Evolutionary conservation across 2,797 vertebrate species (phyloP), one percentile per base, ranked within the genome.

Genomic region (Acestrorhynchus altus): DNA sequence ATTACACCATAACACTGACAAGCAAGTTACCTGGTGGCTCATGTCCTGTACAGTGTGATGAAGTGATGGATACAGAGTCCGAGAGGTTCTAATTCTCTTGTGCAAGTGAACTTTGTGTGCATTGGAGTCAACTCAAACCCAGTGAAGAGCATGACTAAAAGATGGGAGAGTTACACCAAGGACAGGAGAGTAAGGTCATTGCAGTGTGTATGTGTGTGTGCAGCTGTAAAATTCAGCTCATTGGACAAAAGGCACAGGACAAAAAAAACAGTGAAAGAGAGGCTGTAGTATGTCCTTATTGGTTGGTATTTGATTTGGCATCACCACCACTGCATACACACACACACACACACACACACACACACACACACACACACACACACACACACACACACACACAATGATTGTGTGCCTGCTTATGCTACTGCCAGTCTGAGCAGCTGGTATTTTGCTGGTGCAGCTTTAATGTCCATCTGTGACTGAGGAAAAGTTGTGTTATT

Each of bases 391-490:
- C 42, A 76, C 61, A 72, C 28, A 76, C 42, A 72, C 63, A 44
- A 49, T 47, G 61, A 72, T 75, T 72, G 35, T 46, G 31, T 70
- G 81, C 16, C 51, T 71, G 61, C 47, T 42, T 64, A 56, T 64
- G 47, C 13, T 11, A 13, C 39, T 72, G 69, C 78, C 74, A 83
- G 70, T 70, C 52, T 47, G 66, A 80, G 74, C 78, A 81, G 76
- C 81, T 83, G 76, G 77, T 77, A 78, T 81, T 81, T 74, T 81
- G 78, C 61, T 68, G 67, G 63, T 81, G 44, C 61, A 72, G 63
- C 63, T 82, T 72, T 81, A 82, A 69, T 79, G 63, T 72, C 70
- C 72, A 74, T 80, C 71, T 79, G 74, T 81, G 76, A 82, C 47
- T 77, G 81, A 78, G 16, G 69, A 66, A 61, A 70, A 35, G 44